Evolutionary conservation across 2,797 vertebrate genomes (phyloP), one percentile per base, ranked within the genome.

Genomic region (Poliocrania exsul): DNA sequence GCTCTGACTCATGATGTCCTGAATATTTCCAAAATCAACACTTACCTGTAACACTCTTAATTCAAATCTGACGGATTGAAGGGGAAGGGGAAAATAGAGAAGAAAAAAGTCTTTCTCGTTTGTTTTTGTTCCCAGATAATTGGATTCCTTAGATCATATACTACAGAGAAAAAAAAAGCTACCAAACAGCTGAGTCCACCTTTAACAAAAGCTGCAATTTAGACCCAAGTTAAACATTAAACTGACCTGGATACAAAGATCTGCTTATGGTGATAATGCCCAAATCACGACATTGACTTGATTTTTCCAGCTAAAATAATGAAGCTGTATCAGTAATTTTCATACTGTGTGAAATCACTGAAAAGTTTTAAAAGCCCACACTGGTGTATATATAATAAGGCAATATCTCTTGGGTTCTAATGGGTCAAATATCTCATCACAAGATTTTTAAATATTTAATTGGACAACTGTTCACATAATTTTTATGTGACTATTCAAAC

Each of bases 11-110:
- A 51, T 6, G 29, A 47, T 9, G 3, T 53, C 33, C 35, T 31
- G 16, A 46, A 4, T 89, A 86, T 83, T 96, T 96, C 83, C 83
- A 88, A 88, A 91, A 61, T 79, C 85, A 88, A 19, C 95, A 53
- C 90, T 92, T 84, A 85, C 71, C 38, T 86, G 50, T 35, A 86
- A 64, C 16, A 6, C 50, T 78, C 38, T 46, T 73, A 73, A 79
- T 92, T 79, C 66, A 90, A 81, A 71, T 66, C 40, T 47, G 49
- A 42, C 64, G 53, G 44, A 46, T 64, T 58, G 65, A 81, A 90
- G 20, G 7, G 6, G 9, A 11, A 10, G 23, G 24, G n/a, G 21
- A 21, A 6, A 24, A 61, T 23, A 60, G 44, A 61, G 49, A 28
- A 37, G 19, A 10, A 42, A 38, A 83, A 50, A 69, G 18, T 13